phyloP scores from a whole-genome alignment of 30 jellyfish, hydroid and myxozoan genomes.

The Hydractinia echinata region DNA sequence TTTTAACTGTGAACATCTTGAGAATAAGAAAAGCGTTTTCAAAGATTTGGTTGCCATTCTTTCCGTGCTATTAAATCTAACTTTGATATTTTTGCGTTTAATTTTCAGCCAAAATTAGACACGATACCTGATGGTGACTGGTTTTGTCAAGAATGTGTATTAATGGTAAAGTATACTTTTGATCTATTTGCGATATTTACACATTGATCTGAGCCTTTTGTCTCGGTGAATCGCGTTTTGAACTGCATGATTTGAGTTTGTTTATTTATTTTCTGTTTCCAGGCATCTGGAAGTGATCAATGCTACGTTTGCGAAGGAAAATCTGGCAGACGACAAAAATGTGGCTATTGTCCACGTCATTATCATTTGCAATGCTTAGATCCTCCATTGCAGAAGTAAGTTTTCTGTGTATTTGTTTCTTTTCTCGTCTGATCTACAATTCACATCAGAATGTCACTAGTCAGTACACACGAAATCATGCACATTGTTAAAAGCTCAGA shows the following conservation, averaged over 20 bases:
- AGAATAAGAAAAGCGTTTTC: too few relatives aligned
- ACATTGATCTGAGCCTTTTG: not conserved
- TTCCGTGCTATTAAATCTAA: too few relatives aligned
- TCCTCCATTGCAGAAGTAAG: conserved; percentile 89
- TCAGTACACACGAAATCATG: too few relatives aligned
- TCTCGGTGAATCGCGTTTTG: not conserved
- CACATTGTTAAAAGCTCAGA: too few relatives aligned
- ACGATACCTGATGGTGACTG: conserved; percentile 94
- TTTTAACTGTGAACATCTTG: too few relatives aligned
- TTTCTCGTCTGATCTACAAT: too few relatives aligned
- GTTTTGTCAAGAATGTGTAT: conserved; percentile 89
- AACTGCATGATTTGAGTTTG: not conserved
- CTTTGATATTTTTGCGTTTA: too few relatives aligned
- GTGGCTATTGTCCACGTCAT: conserved; percentile 89
- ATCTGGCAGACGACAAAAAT: conserved; percentile 64
- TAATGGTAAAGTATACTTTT: conserved; percentile 56
- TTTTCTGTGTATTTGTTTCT: not conserved
- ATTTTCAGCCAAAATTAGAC: conserved; percentile 70
- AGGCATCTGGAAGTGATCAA: conserved; percentile 98
- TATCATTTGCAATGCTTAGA: conserved; percentile 83
- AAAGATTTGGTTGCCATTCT: too few relatives aligned
- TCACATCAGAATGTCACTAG: too few relatives aligned
- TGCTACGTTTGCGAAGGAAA: conserved; percentile 77
- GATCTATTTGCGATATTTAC: too few relatives aligned
- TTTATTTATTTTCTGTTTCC: not conserved